Percentiles rank a stretch among this genome's conserved stretches.
Evolutionary conservation across 2,797 vertebrate genomes (phyloP).

Genomic region (Microctenopoma stevenorrisi): DNA sequence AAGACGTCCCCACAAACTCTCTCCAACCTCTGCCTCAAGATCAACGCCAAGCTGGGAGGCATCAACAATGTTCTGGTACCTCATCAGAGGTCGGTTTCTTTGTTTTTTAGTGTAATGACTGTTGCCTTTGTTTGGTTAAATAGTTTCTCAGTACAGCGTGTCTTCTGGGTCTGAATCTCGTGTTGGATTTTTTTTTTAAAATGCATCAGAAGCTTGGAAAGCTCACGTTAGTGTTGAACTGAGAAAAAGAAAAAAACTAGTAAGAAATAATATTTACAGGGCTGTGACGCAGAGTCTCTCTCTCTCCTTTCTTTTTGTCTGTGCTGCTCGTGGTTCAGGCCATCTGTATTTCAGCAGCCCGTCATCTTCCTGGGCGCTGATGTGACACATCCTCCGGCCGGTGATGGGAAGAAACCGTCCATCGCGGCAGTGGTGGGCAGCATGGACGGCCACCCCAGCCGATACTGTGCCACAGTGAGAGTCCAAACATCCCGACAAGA

Average conservation of each 20-base stretch:
- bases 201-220: too few species aligned
- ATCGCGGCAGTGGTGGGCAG: conserved; percentile 97
- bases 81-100: conserved; percentile 90
- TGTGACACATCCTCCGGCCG: conserved; percentile 95
- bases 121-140: conserved; percentile 5
- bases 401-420: conserved; percentile 97
- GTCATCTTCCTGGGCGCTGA: conserved; percentile 97
- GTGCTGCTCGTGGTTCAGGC: conserved; percentile 77
- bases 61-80: conserved; percentile 99
- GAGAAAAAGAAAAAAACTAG: not conserved
- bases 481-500: conserved; percentile 98
- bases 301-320: not conserved
- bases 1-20: conserved; percentile 99
- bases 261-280: not conserved
- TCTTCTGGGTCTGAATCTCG: conserved; percentile 7
- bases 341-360: conserved; percentile 97
- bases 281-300: not conserved
- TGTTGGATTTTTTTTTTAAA: not conserved
- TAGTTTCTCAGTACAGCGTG: conserved; percentile 5
- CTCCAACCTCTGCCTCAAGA: conserved; percentile 99
- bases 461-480: conserved; percentile 97
- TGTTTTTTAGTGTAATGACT: not conserved
- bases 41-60: conserved; percentile 97
- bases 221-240: too few species aligned
- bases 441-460: conserved; percentile 98